Evolutionary conservation across 2,113 vertebrate genomes (phyloP), one percentile per base, ranked within the genome.

Genomic region (Toxostoma redivivum): DNA sequence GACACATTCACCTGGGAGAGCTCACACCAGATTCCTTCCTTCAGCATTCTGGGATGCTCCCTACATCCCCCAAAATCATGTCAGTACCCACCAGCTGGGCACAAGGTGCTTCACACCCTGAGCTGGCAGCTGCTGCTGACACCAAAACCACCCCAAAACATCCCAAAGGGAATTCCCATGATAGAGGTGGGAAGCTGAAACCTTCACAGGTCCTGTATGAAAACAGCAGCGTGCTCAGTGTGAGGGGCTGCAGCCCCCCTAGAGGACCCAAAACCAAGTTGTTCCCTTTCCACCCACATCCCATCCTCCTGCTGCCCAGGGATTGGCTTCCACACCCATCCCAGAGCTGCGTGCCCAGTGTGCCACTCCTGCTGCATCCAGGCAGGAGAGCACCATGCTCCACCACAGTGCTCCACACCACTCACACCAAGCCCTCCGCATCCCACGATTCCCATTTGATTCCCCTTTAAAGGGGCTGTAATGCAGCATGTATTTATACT

Each of bases 201-300:
- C 62, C 11, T 45, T 9, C 9, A 47, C 9, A 33, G 51, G 5
- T 51, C 35, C 45, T 0, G 0, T 5, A 50, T 3, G 37, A 11
- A 21, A 76, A 33, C 17, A 21, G 48, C 61, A 44, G 24, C 0
- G 0, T 9, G 40, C 40, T 31, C 35, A 4, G 1, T 4, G 1
- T 0, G 0, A 81, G 35, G 18, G 56, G 38, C 47, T 33, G 25
- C 73, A 51, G 10, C 22, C 24, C 37, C 7, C 14, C 1, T 5
- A 27, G n/a, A 86, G 48, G 17, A 60, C 17, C 38, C 15, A 1
- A 47, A 66, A 5, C 0, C 8, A 12, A 48, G 2, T 3, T 13
- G 1, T 17, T 60, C 53, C 78, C 45, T 83, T 64, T 13, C 33
- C 79, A 54, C 8, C 45, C 31, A 21, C 13, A 2, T 2, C 11